phyloP scores from a whole-genome alignment of 2,888 invertebrate genomes.

The Nephrocerus scutellatus region DNA sequence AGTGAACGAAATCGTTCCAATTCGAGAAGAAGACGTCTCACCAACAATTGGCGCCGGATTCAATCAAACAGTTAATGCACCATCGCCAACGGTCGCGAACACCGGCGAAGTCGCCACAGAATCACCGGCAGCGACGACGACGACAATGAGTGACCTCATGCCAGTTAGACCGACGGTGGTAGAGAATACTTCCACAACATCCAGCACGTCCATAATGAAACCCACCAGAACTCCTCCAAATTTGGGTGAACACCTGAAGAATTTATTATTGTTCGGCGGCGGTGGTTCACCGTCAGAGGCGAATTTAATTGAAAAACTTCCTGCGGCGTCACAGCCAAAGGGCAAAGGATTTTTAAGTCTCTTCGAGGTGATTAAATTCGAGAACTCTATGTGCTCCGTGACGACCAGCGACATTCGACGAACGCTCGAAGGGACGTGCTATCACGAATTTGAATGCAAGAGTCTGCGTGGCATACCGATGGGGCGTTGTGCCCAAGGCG shows the following conservation, averaged over 20 bases:
- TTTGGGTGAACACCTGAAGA: constrained; percentile 32
- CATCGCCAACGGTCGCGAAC: constrained; percentile 4
- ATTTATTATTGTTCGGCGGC: constrained; percentile 33
- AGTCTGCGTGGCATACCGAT: constrained; percentile 56
- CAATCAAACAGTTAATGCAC: no score
- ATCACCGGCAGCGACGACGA: constrained; percentile 10
- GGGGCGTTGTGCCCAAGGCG: constrained; percentile 66
- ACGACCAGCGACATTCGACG: constrained; percentile 46
- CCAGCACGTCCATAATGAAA: constrained; percentile 36
- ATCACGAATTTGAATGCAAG: constrained; percentile 61
- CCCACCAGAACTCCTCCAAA: constrained; percentile 17
- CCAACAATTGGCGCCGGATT: no score
- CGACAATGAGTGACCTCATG: no score
- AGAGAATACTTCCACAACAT: constrained; percentile 27
- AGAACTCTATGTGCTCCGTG: constrained; percentile 55
- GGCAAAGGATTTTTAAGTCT: constrained; percentile 56
- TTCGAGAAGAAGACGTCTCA: no score
- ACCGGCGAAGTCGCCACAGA: not conserved
- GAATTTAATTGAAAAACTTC: constrained; percentile 34
- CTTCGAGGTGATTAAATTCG: constrained; percentile 64
- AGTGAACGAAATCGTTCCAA: no score
- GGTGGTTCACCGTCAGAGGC: constrained; percentile 34
- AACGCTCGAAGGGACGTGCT: constrained; percentile 63
- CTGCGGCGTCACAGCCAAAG: constrained; percentile 28
- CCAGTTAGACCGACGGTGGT: no score